Percentiles rank a stretch among this genome's conserved stretches.
phyloP scores from a whole-genome alignment of 1,140 invertebrate genomes.

The Heliconius hewitsoni region DNA sequence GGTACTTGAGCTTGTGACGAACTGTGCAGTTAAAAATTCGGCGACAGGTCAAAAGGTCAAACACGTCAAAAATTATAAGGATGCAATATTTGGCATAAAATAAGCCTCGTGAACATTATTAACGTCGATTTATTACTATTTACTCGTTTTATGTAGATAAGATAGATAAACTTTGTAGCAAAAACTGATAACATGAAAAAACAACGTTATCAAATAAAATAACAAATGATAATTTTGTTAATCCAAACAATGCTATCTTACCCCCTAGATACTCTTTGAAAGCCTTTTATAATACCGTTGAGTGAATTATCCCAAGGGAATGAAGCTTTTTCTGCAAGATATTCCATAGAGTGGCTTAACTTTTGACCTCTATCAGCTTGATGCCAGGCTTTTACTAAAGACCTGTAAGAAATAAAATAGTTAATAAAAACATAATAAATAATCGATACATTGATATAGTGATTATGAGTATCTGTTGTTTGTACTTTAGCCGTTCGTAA shows the following conservation, averaged over 20 bases:
- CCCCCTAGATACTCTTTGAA: constrained; percentile 86
- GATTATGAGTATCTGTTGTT: too few species aligned
- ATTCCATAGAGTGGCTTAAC: constrained; percentile 84
- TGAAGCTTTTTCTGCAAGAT: constrained; percentile 79
- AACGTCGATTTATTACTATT: not conserved
- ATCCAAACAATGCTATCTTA: constrained; percentile 63
- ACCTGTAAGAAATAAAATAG: constrained; percentile 42
- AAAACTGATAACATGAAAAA: not conserved
- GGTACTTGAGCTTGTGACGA: too few species aligned
- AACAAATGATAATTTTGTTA: too few species aligned
- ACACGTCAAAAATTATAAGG: too few species aligned
- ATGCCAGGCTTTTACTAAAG: constrained; percentile 86
- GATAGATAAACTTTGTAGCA: not conserved
- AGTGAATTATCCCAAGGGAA: constrained; percentile 84
- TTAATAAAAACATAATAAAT: too few species aligned
- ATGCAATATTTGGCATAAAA: too few species aligned
- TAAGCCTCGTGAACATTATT: too few species aligned
- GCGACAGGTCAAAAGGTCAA: too few species aligned
- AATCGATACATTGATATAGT: too few species aligned
- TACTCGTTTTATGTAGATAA: not conserved
- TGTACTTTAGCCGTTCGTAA: too few species aligned
- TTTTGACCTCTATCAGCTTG: constrained; percentile 80
- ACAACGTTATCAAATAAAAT: not conserved
- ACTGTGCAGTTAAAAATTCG: too few species aligned
- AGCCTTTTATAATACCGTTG: constrained; percentile 84